These are phyloP conservation scores for Chrysina gloriosa DNA, from an alignment of 2,888 invertebrate species.

Conservation along the genomic window DNA sequence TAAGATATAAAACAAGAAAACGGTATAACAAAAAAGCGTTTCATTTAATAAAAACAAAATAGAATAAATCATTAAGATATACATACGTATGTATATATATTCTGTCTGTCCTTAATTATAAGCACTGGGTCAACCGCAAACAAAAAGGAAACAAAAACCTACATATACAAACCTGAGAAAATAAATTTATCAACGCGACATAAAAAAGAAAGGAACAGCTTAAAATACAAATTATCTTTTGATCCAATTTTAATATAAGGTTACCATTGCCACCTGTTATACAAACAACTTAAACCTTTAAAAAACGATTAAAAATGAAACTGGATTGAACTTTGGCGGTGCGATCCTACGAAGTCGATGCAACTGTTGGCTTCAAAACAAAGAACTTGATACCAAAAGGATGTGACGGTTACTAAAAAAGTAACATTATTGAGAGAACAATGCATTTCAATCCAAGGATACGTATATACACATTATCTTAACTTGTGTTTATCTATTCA, in stretches of 20 bases:
- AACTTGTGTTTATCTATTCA: too few species aligned
- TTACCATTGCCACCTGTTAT: slow-evolving; percentile 60
- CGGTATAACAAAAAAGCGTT: too few species aligned
- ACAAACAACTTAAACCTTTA: slow-evolving; percentile 52
- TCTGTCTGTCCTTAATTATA: too few species aligned
- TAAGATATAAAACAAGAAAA: too few species aligned
- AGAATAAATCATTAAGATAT: too few species aligned
- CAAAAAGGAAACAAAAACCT: neutral
- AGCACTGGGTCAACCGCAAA: neutral
- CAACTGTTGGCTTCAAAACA: slow-evolving; percentile 49
- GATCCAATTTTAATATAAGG: slow-evolving; percentile 62
- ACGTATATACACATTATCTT: too few species aligned
- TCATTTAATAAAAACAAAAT: too few species aligned
- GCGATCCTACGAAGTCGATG: slow-evolving; percentile 43
- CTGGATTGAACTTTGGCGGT: slow-evolving; percentile 50
- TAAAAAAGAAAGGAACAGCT: neutral
- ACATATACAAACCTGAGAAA: slow-evolving; percentile 5
- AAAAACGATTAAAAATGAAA: slow-evolving; percentile 48
- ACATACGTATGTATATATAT: too few species aligned
- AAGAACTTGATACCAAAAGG: slow-evolving; percentile 42
- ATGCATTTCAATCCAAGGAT: too few species aligned
- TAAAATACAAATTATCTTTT: slow-evolving; percentile 57
- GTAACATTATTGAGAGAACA: too few species aligned
- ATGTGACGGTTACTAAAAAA: neutral
- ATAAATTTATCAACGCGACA: slow-evolving; percentile 22